Base-by-base conservation (phyloP, 1,140 invertebrate species). In the Trachymyrmex septentrionalis region DNA sequence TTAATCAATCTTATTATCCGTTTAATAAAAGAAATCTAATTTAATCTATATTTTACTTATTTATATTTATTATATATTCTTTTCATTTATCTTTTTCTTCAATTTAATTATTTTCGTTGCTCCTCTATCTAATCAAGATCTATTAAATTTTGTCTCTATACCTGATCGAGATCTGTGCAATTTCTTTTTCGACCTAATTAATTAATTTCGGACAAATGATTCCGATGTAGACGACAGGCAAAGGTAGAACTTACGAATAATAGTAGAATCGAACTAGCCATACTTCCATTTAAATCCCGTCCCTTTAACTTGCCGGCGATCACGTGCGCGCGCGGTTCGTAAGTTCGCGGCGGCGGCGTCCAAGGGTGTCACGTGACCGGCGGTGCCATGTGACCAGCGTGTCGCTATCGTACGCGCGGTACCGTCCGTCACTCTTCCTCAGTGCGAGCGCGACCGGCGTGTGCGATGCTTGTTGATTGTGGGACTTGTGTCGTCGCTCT, bases 371-470 rank as follows among this genome's bases (percentile, higher is more conserved):
- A 85, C 77, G 77, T 81, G 77, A 81, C n/a, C 38, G 7, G 12
- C 50, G 30, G 14, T n/a, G 66, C 71, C 80, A 82, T 59, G 76
- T 71, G 63, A 75, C 30, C 27, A 16, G 82, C 63, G 66, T 38
- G 24, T 86, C 61, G n/a, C 86, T 50, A 80, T 30, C 57, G 19
- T 67, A 44, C 73, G 27, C 61, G 75, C 57, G 63, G 19, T 44
- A 30, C 9, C 44, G 38, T 14, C 24, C 9, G 38, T 16, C 50
- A 64, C 21, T 24, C 3, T 21, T 24, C 59, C 9, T 89, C 85
- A 90, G 88, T 90, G 19, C 72, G 50, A 57, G 55, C 72, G 27
- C 24, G 66, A 90, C 84, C 85, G 85, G 80, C 85, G 50, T 59
- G 77, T 57, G 77, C 71, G 77, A 64, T 64, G 50, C 1, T n/a